Base-by-base conservation (phyloP, 2,113 vertebrate species). In the Oxyruncus cristatus region DNA sequence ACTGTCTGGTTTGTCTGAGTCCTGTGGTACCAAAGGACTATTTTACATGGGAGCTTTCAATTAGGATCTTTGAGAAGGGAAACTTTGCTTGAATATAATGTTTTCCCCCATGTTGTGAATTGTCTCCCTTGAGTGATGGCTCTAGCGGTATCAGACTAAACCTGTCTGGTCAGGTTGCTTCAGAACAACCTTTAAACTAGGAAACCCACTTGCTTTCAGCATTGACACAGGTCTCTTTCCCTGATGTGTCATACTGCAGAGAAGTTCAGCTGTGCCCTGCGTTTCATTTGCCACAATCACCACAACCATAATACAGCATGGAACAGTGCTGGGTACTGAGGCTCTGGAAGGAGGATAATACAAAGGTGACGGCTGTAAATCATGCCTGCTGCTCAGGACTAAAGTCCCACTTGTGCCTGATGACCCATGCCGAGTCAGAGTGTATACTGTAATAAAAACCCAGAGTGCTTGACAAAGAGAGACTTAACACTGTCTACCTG, bases 351-450 rank as follows among this genome's bases (percentile, higher is more conserved):
- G 22, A 91, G 41, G 47, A 49, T n/a, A 75, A 85, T 50, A 56
- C 12, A 71, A 90, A 93, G 71, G 78, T 80, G 89, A 80, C 67
- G 88, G 87, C 85, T 77, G 67, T 84, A 97, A 94, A 94, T 81
- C 82, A 95, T 30, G 65, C 21, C 0, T 88, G 70, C 61, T 91
- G 70, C 73, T 80, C 52, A n/a, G 73, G 80, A 85, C 61, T 66
- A 56, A 95, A 91, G 79, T 91, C 65, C 89, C 46, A 44, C 70
- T 95, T 58, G n/a, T 67, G 79, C 32, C 47, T 9, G 4, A 77
- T 66, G 89, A 96, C 87, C 73, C 20, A 0, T 91, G 82, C 46
- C 28, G 79, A 92, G 66, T 46, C 47, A 79, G 72, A 81, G 22
- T 7, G 0, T 71, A 74, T 61, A 28, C 70, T 79, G 66, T 58